Percentiles rank a stretch among this genome's conserved stretches.
phyloP scores from a whole-genome alignment of 2,113 vertebrate species.

The Lophotis ruficrista region DNA sequence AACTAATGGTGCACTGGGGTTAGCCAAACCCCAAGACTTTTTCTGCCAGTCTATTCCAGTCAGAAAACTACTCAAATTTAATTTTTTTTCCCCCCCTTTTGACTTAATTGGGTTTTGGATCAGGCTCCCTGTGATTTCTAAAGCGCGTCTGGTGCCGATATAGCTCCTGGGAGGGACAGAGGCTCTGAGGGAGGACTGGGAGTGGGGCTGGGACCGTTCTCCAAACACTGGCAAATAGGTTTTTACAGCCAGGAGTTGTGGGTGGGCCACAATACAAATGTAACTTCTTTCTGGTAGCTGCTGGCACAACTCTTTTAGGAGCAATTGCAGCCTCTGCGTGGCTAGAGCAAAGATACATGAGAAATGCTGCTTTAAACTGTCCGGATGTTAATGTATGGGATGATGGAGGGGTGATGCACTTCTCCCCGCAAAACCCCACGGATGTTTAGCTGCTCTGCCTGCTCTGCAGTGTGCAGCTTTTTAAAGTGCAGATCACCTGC shows the following conservation, averaged over 20 bases:
- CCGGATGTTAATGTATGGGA: neutral
- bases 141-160: neutral
- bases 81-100: neutral
- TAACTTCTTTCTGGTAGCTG: neutral
- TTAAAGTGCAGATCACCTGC: neutral
- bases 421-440: neutral
- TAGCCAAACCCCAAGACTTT: neutral
- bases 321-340: neutral
- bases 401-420: fast-evolving
- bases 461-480: neutral
- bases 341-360: neutral
- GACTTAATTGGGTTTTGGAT: neutral
- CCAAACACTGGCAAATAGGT: fast-evolving
- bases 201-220: neutral
- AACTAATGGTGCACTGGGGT: neutral
- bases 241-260: neutral
- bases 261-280: neutral
- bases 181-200: neutral
- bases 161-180: neutral
- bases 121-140: neutral
- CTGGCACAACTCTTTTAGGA: neutral
- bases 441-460: neutral
- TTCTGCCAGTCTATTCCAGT: neutral
- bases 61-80: neutral
- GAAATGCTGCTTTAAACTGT: neutral